phyloP scores from a whole-genome alignment of 2,797 vertebrate species.

The Phrynocephalus forsythii region DNA sequence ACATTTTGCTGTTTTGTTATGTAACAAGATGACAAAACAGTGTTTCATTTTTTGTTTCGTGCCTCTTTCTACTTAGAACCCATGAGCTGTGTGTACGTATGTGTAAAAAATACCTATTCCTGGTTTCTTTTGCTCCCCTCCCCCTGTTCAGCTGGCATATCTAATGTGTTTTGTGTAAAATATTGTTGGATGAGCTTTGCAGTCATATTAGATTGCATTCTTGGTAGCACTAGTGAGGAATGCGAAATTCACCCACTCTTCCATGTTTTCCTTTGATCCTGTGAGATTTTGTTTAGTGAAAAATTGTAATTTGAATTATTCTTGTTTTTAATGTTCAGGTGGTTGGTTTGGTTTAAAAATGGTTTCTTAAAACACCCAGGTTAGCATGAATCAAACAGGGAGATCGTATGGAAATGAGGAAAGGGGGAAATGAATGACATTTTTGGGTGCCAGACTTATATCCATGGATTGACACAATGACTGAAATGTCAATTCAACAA shows the following conservation, averaged over 20 bases:
- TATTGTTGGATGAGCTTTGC: not conserved
- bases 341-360: not conserved
- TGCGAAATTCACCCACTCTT: not conserved
- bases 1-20: too few species aligned
- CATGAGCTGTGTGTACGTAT: too few species aligned
- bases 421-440: not conserved
- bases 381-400: not conserved
- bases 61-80: too few species aligned
- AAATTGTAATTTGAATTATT: not conserved
- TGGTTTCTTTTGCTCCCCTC: not conserved
- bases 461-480: not conserved
- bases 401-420: not conserved
- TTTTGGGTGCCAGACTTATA: not conserved
- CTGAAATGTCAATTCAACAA: not conserved
- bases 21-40: too few species aligned
- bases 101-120: not conserved
- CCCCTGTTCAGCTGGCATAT: not conserved
- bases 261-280: not conserved
- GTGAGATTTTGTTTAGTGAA: not conserved
- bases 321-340: not conserved
- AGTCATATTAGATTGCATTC: not conserved
- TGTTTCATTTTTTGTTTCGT: too few species aligned
- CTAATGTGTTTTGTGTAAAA: not conserved
- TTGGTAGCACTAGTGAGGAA: not conserved
- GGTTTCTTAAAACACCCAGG: not conserved